Evolutionary conservation across 1,140 invertebrate species (phyloP).

Genomic region (Anoplolepis gracilipes): DNA sequence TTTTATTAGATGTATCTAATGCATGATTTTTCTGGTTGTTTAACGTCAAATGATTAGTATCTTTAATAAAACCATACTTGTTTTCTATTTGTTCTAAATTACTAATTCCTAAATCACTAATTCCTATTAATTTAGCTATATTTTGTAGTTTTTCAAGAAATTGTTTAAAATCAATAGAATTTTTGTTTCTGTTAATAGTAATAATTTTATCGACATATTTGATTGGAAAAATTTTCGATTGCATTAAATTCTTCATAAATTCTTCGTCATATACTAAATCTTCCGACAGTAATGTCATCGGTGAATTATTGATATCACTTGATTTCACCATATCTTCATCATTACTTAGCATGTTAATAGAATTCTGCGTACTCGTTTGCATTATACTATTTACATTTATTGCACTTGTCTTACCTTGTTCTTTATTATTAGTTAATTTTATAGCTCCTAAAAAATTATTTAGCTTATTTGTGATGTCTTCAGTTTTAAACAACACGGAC

Average conservation of each 20-base stretch:
- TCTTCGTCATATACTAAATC: not conserved
- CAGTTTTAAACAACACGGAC: not conserved
- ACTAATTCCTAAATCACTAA: not conserved
- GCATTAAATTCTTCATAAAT: not conserved
- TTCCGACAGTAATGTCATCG: not conserved
- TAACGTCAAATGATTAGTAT: not conserved
- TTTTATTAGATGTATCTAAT: not conserved
- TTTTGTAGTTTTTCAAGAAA: not conserved
- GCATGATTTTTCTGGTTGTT: not conserved
- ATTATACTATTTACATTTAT: not conserved
- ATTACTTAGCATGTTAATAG: not conserved
- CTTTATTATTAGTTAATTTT: not conserved
- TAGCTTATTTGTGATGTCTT: not conserved
- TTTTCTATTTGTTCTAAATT: not conserved
- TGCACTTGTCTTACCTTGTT: not conserved
- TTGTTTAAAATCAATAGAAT: not conserved
- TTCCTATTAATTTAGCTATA: not conserved
- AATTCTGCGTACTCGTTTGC: not conserved
- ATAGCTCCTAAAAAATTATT: constrained; percentile 18
- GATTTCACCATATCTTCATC: not conserved
- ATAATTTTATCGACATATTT: not conserved
- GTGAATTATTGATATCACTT: not conserved
- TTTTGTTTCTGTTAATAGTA: not conserved
- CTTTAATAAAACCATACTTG: not conserved
- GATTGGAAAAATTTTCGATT: not conserved